Conservation (phyloP, 2,113 vertebrate species). For the Alces alces region DNA sequence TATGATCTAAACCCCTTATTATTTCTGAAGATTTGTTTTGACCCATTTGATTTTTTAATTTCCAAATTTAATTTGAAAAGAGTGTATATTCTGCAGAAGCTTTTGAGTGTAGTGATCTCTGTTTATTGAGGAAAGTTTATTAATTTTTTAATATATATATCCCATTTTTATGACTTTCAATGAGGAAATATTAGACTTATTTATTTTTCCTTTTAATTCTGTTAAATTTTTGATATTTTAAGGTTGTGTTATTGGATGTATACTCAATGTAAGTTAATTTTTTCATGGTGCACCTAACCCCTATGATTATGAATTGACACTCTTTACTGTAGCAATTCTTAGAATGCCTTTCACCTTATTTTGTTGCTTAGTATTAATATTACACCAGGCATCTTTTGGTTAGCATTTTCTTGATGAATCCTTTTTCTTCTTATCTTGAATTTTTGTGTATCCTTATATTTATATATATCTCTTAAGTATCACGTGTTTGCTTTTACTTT, state of each 20-base stretch:
- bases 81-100: not conserved
- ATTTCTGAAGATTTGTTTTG: not conserved
- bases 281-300: not conserved
- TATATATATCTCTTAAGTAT: not conserved
- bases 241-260: not conserved
- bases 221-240: constrained; percentile 11
- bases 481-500: not conserved
- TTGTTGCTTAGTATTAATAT: not conserved
- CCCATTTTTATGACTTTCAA: not conserved
- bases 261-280: not conserved
- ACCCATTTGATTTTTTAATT: not conserved
- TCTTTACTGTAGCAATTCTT: not conserved
- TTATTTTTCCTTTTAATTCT: not conserved
- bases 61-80: not conserved
- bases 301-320: not conserved
- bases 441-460: not conserved
- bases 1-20: not conserved
- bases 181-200: not conserved
- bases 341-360: not conserved
- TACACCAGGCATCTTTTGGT: not conserved
- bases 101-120: not conserved
- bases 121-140: not conserved
- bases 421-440: not conserved
- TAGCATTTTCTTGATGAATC: not conserved
- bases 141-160: not conserved